Evolutionary conservation across 1,140 invertebrate genomes (phyloP), one percentile per base, ranked within the genome.

Genomic region (Trichomalopsis sarcophagae): DNA sequence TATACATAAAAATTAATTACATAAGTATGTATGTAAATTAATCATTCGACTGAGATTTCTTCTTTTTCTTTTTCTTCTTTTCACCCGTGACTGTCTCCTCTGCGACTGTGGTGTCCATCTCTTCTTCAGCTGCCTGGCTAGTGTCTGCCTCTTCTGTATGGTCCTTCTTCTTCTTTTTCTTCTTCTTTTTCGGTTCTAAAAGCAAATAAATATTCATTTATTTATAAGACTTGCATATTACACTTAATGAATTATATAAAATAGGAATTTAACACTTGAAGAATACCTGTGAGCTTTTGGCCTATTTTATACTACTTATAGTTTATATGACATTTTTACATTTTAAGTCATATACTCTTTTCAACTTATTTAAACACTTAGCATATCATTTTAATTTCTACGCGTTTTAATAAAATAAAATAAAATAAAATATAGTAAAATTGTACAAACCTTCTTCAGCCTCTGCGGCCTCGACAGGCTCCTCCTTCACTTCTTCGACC

Each of bases 1-100:
- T 78, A 73, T 82, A 82, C 55, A 82, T 73, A 82, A 55, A 82
- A 50, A 21, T 50, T 66, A 75, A 55, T 55, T 76, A 76, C 23
- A 84, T 23, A 68, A 47, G 47, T 75, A 73, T 74, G 17, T 40
- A 75, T 40, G 36, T 81, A 62, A 74, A 78, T 87, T 86, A 89
- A 84, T 90, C 91, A 66, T 87, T 85, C 55, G 86, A 75, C 82
- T 89, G 86, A 44, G 85, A 86, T 85, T 92, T 93, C 84, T 93
- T 93, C 85, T 91, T 93, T 86, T 93, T 93, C 84, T 92, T 92
- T 55, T 91, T 92, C 74, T 90, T 91, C 73, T 92, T 91, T 78
- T 90, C 87, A 36, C 77, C 74, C 75, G 55, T 74, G 82, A 87
- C 80, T 68, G 80, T 77, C 85, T 69, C 82, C 81, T 88, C 77